phyloP scores from a whole-genome alignment of 2,797 vertebrate genomes.

The Brachymystax lenok region DNA sequence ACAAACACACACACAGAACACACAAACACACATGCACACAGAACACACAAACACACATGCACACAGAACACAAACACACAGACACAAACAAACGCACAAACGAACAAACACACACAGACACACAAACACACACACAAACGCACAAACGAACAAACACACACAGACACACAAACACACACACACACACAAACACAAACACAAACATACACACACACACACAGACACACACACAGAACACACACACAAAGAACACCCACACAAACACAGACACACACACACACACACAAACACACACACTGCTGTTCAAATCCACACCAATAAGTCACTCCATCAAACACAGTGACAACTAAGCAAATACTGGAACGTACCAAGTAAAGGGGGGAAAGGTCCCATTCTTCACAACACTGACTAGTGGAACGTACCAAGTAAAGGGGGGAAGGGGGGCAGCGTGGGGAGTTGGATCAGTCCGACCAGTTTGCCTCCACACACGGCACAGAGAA shows the following conservation, averaged over 20 bases:
- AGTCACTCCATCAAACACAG: too few relatives aligned
- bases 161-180: background rate
- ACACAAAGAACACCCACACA: too few relatives aligned
- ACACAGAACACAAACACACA: constrained; percentile 11
- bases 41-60: background rate
- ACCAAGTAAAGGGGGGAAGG: constrained; percentile 90
- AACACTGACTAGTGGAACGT: constrained; percentile 41
- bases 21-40: background rate
- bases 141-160: background rate
- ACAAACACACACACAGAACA: constrained; percentile 22
- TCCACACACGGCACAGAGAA: constrained; percentile 82
- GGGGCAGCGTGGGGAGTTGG: constrained; percentile 81
- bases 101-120: constrained; percentile 19
- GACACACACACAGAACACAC: too few relatives aligned
- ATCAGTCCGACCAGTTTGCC: constrained; percentile 86
- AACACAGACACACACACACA: too few relatives aligned
- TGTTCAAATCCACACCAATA: too few relatives aligned
- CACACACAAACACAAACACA: too few relatives aligned
- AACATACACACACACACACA: too few relatives aligned
- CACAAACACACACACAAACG: background rate
- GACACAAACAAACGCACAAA: constrained; percentile 17
- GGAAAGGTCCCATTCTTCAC: too few relatives aligned
- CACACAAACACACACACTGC: too few relatives aligned
- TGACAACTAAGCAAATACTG: too few relatives aligned
- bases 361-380: too few relatives aligned